Conservation (phyloP, 2,888 invertebrate species). For the Conomelus anceps region DNA sequence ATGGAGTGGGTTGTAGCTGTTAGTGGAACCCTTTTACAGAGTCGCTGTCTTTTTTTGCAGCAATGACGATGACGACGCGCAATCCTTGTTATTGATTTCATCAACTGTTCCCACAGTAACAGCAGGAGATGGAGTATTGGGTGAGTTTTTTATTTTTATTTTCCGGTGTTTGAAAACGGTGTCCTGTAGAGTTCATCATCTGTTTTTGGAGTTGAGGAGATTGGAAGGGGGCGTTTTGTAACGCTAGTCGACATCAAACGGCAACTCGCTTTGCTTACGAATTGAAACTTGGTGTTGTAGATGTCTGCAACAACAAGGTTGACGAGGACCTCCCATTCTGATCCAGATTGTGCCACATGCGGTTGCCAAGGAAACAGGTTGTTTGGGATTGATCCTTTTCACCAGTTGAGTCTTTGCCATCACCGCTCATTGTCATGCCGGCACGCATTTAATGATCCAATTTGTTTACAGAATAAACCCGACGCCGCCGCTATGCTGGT, state of each 20-base stretch:
- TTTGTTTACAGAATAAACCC: background rate
- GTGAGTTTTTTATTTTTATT: too few species aligned
- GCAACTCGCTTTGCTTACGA: too few species aligned
- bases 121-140: background rate
- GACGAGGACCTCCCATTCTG: too few species aligned
- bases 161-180: background rate
- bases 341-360: background rate
- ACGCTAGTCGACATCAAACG: background rate
- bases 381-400: background rate
- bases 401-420: background rate
- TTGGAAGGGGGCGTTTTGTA: too few species aligned
- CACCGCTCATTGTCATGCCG: background rate
- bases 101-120: background rate
- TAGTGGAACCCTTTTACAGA: too few species aligned
- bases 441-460: background rate
- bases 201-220: background rate
- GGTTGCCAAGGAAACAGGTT: background rate
- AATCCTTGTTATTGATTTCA: background rate
- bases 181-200: background rate
- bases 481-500: background rate
- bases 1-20: too few species aligned
- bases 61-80: background rate
- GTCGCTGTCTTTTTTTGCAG: background rate
- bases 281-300: too few species aligned
- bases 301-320: too few species aligned